Evolutionary conservation across 2,797 vertebrate species (phyloP).

Genomic region (Poeciliopsis gracilis): DNA sequence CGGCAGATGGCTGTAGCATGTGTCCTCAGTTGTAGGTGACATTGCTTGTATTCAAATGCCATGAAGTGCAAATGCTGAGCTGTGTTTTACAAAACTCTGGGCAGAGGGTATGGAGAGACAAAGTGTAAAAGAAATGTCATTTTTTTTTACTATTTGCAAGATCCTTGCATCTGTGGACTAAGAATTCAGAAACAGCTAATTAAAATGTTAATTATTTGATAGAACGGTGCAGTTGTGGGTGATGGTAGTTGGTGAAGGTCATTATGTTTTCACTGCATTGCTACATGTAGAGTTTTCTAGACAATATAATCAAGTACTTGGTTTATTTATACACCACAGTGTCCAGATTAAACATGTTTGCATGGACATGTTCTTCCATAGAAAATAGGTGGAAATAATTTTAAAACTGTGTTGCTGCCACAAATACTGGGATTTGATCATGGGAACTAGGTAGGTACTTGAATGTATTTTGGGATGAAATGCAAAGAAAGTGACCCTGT

Average conservation of each 20-base stretch:
- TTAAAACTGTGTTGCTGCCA: slow-evolving; percentile 12
- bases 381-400: slow-evolving; percentile 21
- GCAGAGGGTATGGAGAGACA: slow-evolving; percentile 5
- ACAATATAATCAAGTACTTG: slow-evolving; percentile 11
- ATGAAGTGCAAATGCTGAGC: slow-evolving; percentile 41
- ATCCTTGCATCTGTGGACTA: slow-evolving; percentile 12
- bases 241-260: slow-evolving; percentile 32
- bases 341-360: not conserved
- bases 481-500: slow-evolving; percentile 31
- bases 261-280: slow-evolving; percentile 46
- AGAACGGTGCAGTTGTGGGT: slow-evolving; percentile 50
- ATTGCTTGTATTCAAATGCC: slow-evolving; percentile 57
- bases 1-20: slow-evolving; percentile 66
- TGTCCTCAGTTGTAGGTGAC: slow-evolving; percentile 50
- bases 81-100: slow-evolving; percentile 42
- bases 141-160: slow-evolving; percentile 19
- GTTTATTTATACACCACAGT: slow-evolving; percentile 28
- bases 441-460: slow-evolving; percentile 19
- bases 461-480: slow-evolving; percentile 18
- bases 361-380: slow-evolving; percentile 15
- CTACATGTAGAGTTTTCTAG: slow-evolving; percentile 18
- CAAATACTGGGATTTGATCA: slow-evolving; percentile 30
- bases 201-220: slow-evolving; percentile 67
- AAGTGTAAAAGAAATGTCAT: slow-evolving; percentile 12
- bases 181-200: slow-evolving; percentile 41